Percentiles rank a stretch among this genome's conserved stretches.
Conservation (phyloP, 2,888 invertebrate species). For the Nesidiocoris tenuis region DNA sequence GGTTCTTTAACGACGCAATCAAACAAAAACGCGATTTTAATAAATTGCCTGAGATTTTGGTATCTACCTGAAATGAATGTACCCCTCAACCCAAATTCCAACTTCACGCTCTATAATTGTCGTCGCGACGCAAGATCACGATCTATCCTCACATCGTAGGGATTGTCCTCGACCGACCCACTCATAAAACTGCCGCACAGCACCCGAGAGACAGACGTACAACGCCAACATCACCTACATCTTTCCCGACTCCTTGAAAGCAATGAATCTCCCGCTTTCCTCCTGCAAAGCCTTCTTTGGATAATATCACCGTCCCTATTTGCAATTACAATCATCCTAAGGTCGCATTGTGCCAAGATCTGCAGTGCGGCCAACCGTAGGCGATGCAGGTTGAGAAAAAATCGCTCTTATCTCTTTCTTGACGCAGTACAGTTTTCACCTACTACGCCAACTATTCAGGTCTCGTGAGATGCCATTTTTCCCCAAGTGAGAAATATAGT, state of each 20-base stretch:
- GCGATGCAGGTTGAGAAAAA: neutral
- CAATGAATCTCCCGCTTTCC: neutral
- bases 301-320: neutral
- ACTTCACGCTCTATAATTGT: too few relatives aligned
- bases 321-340: neutral
- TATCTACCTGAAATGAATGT: too few relatives aligned
- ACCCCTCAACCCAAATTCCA: too few relatives aligned
- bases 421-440: neutral
- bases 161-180: neutral
- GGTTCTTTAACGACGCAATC: too few relatives aligned
- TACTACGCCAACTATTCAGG: neutral
- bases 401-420: neutral
- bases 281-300: neutral
- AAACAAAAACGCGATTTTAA: too few relatives aligned
- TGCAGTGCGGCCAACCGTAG: neutral
- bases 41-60: too few relatives aligned
- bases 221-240: neutral
- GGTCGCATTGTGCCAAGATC: neutral
- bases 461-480: too few relatives aligned
- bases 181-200: neutral
- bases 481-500: neutral
- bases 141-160: too few relatives aligned
- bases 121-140: too few relatives aligned
- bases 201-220: neutral
- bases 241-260: neutral